A percentile compares a stretch with the other conserved stretches of the same genome.
Conservation (phyloP, 2,113 vertebrate species). For the Micromys minutus region DNA sequence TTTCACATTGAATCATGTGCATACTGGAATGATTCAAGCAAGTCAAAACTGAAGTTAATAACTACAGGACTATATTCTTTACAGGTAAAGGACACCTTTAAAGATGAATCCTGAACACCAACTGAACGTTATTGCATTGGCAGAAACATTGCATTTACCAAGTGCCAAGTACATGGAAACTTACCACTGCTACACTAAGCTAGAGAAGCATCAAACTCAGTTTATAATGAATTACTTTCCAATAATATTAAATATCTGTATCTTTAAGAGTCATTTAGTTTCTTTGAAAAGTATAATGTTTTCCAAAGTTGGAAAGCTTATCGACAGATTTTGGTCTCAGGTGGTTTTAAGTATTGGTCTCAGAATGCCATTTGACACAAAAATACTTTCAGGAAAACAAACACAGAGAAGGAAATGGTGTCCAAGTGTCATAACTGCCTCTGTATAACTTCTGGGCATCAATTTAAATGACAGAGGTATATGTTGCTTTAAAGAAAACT, state of each 20-base stretch:
- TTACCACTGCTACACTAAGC: not conserved
- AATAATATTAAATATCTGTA: slow-evolving; percentile 20
- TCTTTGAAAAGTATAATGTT: not conserved
- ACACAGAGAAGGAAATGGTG: not conserved
- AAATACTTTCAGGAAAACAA: not conserved
- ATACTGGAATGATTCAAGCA: not conserved
- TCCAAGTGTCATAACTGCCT: not conserved
- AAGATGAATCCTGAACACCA: no score
- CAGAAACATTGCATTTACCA: not conserved
- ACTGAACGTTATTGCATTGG: not conserved
- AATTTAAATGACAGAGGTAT: slow-evolving; percentile 39
- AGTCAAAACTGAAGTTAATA: slow-evolving; percentile 18
- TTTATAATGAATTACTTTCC: not conserved
- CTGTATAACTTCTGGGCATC: slow-evolving; percentile 14
- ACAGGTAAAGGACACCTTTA: not conserved
- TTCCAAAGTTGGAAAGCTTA: slow-evolving; percentile 23
- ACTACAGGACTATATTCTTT: not conserved
- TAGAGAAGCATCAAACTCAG: not conserved
- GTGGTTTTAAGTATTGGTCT: slow-evolving; percentile 7
- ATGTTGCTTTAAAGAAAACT: slow-evolving; percentile 32
- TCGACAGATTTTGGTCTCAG: not conserved
- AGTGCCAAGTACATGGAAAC: not conserved
- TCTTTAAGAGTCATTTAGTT: slow-evolving; percentile 32
- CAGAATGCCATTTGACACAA: not conserved
- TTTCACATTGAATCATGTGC: slow-evolving; percentile 55